Percentiles rank a stretch among this genome's conserved stretches.
phyloP scores from a whole-genome alignment of 2,888 invertebrate species.

The Litoditis marina region DNA sequence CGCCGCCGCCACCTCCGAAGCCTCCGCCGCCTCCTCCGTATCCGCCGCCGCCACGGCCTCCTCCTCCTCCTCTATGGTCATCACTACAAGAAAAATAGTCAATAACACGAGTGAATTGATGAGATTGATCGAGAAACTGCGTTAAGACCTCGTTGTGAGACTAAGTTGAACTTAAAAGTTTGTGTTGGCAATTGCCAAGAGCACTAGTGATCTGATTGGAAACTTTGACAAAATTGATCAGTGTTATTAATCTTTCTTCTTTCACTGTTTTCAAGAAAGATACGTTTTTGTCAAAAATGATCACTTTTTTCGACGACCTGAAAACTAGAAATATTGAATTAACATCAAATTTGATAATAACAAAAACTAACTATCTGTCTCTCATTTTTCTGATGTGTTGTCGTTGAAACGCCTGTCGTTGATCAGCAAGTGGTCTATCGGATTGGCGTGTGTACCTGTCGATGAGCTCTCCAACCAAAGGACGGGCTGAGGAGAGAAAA shows the following conservation, averaged over 20 bases:
- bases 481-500: neutral
- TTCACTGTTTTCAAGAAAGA: too few relatives aligned
- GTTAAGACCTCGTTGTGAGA: too few relatives aligned
- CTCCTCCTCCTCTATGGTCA: slow-evolving; percentile 15
- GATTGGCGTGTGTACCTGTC: neutral
- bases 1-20: slow-evolving; percentile 22
- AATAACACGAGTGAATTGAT: neutral
- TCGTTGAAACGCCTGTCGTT: slow-evolving; percentile 31
- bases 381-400: slow-evolving; percentile 36
- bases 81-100: neutral
- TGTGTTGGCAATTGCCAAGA: too few relatives aligned
- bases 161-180: too few relatives aligned
- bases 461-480: neutral
- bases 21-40: slow-evolving; percentile 22
- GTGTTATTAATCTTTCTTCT: too few relatives aligned
- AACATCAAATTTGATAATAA: neutral
- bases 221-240: too few relatives aligned
- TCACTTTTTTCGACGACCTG: too few relatives aligned
- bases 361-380: slow-evolving; percentile 41
- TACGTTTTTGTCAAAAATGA: too few relatives aligned
- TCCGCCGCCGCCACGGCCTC: slow-evolving; percentile 21
- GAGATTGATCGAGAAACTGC: neutral
- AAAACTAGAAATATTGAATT: neutral
- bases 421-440: slow-evolving; percentile 18
- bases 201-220: too few relatives aligned